Conservation (phyloP, 1,140 invertebrate genomes). For the Pseudomyrmex cubaensis region DNA sequence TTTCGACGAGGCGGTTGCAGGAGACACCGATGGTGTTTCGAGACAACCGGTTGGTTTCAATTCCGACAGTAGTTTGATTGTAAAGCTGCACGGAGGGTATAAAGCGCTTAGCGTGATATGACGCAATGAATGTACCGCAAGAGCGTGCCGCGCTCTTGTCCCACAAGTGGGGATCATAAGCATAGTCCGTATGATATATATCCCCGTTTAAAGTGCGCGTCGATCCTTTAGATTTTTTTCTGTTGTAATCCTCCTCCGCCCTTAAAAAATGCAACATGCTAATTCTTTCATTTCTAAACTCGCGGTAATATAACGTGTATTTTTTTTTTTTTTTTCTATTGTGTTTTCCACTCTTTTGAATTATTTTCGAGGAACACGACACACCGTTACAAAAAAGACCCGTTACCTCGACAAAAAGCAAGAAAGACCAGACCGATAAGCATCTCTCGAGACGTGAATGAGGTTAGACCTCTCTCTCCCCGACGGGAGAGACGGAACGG, state of each 20-base stretch:
- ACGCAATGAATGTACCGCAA: slow-evolving; percentile 33
- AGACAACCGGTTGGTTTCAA: slow-evolving; percentile 57
- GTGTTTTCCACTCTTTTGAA: neutral
- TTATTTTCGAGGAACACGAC: neutral
- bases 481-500: slow-evolving; percentile 62
- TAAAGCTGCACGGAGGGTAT: slow-evolving; percentile 36
- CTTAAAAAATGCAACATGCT: neutral
- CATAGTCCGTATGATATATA: neutral
- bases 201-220: too few relatives aligned
- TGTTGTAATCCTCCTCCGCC: neutral
- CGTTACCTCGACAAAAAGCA: slow-evolving; percentile 41
- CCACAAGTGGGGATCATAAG: slow-evolving; percentile 32
- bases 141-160: slow-evolving; percentile 35
- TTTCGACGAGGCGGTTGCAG: slow-evolving; percentile 29
- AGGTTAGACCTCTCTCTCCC: slow-evolving; percentile 46
- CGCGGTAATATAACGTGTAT: too few relatives aligned
- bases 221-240: neutral
- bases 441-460: slow-evolving; percentile 43
- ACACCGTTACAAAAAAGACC: neutral
- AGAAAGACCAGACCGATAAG: slow-evolving; percentile 38
- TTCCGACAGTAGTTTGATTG: slow-evolving; percentile 59
- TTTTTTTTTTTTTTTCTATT: neutral
- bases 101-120: slow-evolving; percentile 55
- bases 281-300: too few relatives aligned
- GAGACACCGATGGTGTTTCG: slow-evolving; percentile 55